These are phyloP conservation scores for Lamellibrachia luymesi DNA, from an alignment of 1,140 invertebrate species.

Conservation along the genomic window DNA sequence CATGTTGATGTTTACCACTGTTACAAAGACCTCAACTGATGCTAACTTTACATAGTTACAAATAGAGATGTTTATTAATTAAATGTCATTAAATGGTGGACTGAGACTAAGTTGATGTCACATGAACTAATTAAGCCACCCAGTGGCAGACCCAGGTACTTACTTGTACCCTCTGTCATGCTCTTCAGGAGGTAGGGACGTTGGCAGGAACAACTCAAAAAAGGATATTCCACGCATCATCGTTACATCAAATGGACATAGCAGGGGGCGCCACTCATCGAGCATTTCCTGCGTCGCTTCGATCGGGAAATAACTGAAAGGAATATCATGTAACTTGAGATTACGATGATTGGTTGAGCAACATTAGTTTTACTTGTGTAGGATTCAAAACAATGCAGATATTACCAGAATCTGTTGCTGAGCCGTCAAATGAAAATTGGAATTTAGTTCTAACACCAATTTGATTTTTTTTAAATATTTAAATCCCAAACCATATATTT, in stretches of 20 bases:
- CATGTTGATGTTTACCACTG: neutral
- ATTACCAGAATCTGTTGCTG: neutral
- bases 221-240: conserved; percentile 66
- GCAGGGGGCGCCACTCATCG: conserved; percentile 74
- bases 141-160: conserved; percentile 15
- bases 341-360: neutral
- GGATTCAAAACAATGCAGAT: neutral
- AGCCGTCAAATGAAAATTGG: no score
- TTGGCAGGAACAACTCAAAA: conserved; percentile 76
- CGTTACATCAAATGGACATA: conserved; percentile 69
- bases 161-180: conserved; percentile 66
- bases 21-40: neutral
- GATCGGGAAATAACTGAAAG: conserved; percentile 71
- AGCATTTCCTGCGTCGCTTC: conserved; percentile 83
- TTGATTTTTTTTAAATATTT: no score
- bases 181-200: conserved; percentile 66
- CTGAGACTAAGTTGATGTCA: neutral
- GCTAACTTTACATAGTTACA: neutral
- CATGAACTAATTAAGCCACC: neutral
- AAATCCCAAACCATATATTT: no score
- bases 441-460: no score
- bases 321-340: neutral
- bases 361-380: neutral
- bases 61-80: neutral
- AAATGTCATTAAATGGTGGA: neutral